Evolutionary conservation across 2,113 vertebrate species (phyloP).

Genomic region (Raja brachyura): DNA sequence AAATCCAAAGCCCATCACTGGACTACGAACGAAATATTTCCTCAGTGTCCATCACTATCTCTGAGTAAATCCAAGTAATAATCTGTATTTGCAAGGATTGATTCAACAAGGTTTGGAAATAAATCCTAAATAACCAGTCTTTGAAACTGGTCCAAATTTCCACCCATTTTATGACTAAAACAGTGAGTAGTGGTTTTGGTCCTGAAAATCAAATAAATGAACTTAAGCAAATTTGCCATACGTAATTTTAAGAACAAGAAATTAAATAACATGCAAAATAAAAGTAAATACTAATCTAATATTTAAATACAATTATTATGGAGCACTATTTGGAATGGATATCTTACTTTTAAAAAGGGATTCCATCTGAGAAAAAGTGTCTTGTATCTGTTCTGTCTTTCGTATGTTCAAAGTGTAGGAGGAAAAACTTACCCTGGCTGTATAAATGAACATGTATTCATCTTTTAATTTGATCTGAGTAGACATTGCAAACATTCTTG

Average conservation of each 20-base stretch:
- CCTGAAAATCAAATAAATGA: not conserved
- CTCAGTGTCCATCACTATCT: not conserved
- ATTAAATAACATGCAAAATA: not conserved
- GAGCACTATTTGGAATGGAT: not conserved
- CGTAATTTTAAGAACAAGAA: not conserved
- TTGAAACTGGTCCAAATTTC: not conserved
- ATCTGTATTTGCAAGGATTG: not conserved
- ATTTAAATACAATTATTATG: not conserved
- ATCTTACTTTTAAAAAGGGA: not conserved
- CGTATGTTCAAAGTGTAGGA: not conserved
- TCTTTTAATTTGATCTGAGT: not conserved
- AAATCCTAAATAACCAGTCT: not conserved
- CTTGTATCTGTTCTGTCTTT: no score
- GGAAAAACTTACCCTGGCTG: not conserved
- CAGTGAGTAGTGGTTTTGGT: not conserved
- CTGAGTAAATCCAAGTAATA: not conserved
- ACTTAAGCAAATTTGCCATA: not conserved
- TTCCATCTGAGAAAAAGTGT: no score
- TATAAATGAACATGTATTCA: not conserved
- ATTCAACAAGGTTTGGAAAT: not conserved
- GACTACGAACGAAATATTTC: not conserved
- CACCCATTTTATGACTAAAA: not conserved
- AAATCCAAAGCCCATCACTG: not conserved
- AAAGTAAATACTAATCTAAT: not conserved
- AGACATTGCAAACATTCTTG: not conserved